These are phyloP conservation scores for Neodiprion fabricii DNA, from an alignment of 1,140 invertebrate genomes.

Conservation along the genomic window DNA sequence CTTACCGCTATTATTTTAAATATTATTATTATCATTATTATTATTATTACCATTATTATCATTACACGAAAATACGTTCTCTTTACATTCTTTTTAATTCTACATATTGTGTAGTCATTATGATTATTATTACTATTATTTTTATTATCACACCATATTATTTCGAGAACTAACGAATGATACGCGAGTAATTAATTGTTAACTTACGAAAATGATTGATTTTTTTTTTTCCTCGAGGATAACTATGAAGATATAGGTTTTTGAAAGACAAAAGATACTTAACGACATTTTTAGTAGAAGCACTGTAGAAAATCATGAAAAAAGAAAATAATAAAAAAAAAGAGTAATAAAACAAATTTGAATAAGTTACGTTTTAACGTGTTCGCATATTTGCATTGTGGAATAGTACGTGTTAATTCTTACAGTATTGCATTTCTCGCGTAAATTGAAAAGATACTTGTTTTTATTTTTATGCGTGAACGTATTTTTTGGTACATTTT, in stretches of 20 bases:
- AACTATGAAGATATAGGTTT: not conserved
- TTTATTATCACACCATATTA: not conserved
- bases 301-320: not conserved
- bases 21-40: constrained; percentile 11
- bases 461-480: no score
- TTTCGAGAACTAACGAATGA: not conserved
- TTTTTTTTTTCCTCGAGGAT: not conserved
- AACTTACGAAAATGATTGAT: no score
- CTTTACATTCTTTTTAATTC: not conserved
- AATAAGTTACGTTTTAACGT: not conserved
- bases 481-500: no score
- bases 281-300: not conserved
- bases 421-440: no score
- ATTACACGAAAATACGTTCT: not conserved
- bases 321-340: not conserved
- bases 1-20: constrained; percentile 16
- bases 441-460: no score
- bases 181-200: not conserved
- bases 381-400: no score
- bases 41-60: not conserved
- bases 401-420: no score
- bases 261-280: not conserved
- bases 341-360: not conserved
- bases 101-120: not conserved
- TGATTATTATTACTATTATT: not conserved